Evolutionary conservation across 2,113 vertebrate genomes (phyloP).

Genomic region (Eubucco bourcierii): DNA sequence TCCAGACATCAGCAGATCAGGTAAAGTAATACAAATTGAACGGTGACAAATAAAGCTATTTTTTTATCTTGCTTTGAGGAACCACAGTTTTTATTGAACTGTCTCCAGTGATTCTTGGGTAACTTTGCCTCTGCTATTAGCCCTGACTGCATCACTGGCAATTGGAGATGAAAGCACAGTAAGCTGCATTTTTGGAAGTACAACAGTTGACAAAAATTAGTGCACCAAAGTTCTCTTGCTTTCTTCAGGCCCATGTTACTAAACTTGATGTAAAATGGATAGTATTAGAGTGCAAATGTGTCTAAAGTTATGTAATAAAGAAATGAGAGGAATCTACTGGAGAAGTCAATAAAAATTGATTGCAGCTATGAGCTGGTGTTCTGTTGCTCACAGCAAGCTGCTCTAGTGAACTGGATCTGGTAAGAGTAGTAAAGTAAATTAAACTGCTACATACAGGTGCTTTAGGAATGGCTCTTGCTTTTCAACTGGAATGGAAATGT

Average conservation of each 20-base stretch:
- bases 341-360: not conserved
- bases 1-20: not conserved
- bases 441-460: not conserved
- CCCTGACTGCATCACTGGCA: not conserved
- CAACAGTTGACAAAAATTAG: not conserved
- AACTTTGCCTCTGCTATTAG: not conserved
- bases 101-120: not conserved
- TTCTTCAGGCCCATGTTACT: not conserved
- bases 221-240: not conserved
- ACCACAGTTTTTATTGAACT: not conserved
- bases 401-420: not conserved
- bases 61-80: not conserved
- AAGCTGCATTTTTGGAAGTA: not conserved
- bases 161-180: not conserved
- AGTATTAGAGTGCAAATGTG: not conserved
- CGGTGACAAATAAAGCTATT: not conserved
- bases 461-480: not conserved
- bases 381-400: not conserved
- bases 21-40: not conserved
- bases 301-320: not conserved
- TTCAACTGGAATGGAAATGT: not conserved
- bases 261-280: not conserved
- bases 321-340: not conserved
- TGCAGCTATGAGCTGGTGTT: not conserved
- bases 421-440: not conserved